Conservation (phyloP, 2,888 invertebrate species). For the Agonopterix alstromeriana region DNA sequence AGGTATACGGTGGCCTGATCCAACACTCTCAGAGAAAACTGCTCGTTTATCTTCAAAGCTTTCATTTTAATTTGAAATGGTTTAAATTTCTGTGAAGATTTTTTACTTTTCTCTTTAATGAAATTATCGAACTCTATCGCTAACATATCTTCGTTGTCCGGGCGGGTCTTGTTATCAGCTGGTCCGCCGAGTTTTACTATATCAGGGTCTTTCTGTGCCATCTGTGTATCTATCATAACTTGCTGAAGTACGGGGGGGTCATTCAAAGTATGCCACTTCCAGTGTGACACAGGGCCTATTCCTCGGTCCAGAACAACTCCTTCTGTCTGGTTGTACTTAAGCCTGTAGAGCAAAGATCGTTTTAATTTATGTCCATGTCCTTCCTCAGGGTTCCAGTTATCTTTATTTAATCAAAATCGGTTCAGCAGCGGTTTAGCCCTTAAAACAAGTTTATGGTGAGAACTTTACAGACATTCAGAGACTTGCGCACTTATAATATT, state of each 20-base stretch:
- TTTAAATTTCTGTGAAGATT: constrained; percentile 51
- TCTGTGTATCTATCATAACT: constrained; percentile 65
- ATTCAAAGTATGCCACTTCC: constrained; percentile 68
- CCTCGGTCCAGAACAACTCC: constrained; percentile 56
- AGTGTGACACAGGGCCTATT: constrained; percentile 59
- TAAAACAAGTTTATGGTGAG: no score
- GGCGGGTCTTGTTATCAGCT: constrained; percentile 21
- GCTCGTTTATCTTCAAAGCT: constrained; percentile 62
- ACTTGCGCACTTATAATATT: no score
- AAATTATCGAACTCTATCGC: constrained; percentile 65
- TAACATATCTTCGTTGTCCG: constrained; percentile 55
- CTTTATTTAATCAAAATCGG: no score
- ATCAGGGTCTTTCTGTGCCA: constrained; percentile 52
- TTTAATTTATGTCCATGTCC: no score
- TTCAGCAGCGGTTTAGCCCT: no score
- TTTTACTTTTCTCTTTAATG: constrained; percentile 60
- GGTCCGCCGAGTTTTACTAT: constrained; percentile 42
- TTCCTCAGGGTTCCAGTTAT: no score
- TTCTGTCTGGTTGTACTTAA: constrained; percentile 69
- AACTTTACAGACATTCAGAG: no score
- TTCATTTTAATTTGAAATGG: constrained; percentile 69
- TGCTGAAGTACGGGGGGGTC: constrained; percentile 60
- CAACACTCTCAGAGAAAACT: constrained; percentile 56
- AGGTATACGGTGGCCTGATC: constrained; percentile 61
- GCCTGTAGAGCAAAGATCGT: constrained; percentile 24